These are phyloP conservation scores for Eumaeus atala DNA, from an alignment of 1,140 invertebrate species.

Conservation along the genomic window DNA sequence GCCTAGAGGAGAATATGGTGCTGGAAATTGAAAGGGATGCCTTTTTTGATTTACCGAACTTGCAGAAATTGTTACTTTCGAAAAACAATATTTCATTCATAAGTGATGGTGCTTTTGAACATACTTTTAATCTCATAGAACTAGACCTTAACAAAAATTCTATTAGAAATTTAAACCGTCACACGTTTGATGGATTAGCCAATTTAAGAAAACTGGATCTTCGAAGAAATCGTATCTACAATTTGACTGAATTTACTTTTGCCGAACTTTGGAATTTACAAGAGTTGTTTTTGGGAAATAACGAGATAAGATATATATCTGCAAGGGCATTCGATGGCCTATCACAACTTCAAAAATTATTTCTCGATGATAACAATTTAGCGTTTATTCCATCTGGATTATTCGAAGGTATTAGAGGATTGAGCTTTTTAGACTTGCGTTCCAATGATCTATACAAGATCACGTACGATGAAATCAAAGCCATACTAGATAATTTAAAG, in stretches of 20 bases:
- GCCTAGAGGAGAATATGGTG: background rate
- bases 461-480: slow-evolving; percentile 1
- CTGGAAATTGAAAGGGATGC: slow-evolving; percentile 1
- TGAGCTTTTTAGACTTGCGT: slow-evolving; percentile 1
- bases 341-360: background rate
- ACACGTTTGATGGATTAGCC: slow-evolving; percentile 3
- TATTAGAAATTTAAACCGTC: background rate
- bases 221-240: slow-evolving; percentile 1
- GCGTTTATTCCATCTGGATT: background rate
- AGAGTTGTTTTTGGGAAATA: background rate
- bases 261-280: slow-evolving; percentile 5
- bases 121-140: slow-evolving; percentile 5
- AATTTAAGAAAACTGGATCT: slow-evolving; percentile 8
- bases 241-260: slow-evolving; percentile 6
- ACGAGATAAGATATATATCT: background rate
- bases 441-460: slow-evolving; percentile 2
- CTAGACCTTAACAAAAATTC: slow-evolving; percentile 1
- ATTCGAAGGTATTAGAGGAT: slow-evolving; percentile 1
- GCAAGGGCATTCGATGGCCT: slow-evolving; percentile 1
- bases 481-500: slow-evolving; percentile 3
- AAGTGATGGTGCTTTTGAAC: slow-evolving; percentile 3
- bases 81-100: background rate
- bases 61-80: background rate
- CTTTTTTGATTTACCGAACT: slow-evolving; percentile 3
- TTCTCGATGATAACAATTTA: slow-evolving; percentile 5